Percentiles rank a stretch among this genome's conserved stretches.
phyloP scores from a whole-genome alignment of 2,888 invertebrate species.

The Orchesellides sinensis region DNA sequence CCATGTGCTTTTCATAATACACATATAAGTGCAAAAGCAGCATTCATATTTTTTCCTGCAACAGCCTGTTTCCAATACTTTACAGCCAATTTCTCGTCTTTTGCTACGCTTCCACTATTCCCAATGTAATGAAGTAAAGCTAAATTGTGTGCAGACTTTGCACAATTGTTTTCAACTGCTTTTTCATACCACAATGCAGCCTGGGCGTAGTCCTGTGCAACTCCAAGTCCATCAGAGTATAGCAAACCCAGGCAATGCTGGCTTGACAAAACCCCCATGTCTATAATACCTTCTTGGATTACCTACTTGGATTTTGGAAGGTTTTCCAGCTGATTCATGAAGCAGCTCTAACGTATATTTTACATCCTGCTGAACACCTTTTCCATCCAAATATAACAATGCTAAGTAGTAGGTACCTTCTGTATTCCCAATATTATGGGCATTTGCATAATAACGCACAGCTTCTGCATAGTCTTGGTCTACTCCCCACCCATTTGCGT shows the following conservation, averaged over 20 bases:
- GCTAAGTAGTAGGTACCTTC: conserved; percentile 66
- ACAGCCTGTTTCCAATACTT: conserved; percentile 30
- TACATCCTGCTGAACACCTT: conserved; percentile 43
- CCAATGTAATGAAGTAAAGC: not conserved
- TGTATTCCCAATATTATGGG: conserved; percentile 50
- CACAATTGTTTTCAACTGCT: conserved; percentile 32
- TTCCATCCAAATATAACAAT: conserved; percentile 21
- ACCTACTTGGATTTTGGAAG: not conserved
- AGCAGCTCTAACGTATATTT: not conserved
- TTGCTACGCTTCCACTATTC: not conserved
- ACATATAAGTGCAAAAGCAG: not conserved
- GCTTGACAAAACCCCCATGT: conserved; percentile 37
- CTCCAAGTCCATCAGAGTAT: conserved; percentile 21
- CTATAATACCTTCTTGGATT: not conserved
- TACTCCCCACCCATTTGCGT: not conserved
- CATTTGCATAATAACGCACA: conserved; percentile 45
- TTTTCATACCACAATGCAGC: conserved; percentile 46
- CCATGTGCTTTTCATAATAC: not conserved
- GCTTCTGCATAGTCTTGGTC: conserved; percentile 38
- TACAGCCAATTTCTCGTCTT: not conserved
- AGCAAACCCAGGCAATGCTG: conserved; percentile 42
- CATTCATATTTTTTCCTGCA: not conserved
- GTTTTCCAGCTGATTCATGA: not conserved
- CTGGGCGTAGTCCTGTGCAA: not conserved
- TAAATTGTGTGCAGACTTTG: conserved; percentile 27